Evolutionary conservation across 2,888 invertebrate genomes (phyloP).

Genomic region (Allygus modestus): DNA sequence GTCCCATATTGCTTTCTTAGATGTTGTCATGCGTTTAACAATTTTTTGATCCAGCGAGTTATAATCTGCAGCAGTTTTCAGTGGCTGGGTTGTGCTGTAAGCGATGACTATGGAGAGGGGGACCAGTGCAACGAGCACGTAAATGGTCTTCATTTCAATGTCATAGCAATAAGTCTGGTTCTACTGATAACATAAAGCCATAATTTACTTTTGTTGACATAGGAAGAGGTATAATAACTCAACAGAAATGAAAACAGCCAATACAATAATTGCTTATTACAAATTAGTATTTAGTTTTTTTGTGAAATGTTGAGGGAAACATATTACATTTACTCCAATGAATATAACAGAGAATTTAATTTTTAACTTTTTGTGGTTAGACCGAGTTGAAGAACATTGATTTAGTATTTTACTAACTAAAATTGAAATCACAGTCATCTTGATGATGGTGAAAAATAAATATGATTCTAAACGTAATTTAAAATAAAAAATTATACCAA

Average conservation of each 20-base stretch:
- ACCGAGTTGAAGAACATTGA: too few species aligned
- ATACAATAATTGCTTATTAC: not conserved
- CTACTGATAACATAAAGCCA: not conserved
- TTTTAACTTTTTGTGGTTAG: too few species aligned
- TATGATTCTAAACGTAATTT: too few species aligned
- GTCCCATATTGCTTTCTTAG: conserved; percentile 42
- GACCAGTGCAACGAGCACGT: not conserved
- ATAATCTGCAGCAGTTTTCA: conserved; percentile 24
- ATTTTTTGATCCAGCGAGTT: conserved; percentile 1
- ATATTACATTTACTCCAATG: too few species aligned
- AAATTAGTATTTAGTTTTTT: too few species aligned
- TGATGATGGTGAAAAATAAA: too few species aligned
- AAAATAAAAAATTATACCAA: too few species aligned
- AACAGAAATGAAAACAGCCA: not conserved
- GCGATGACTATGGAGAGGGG: not conserved
- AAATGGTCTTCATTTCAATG: not conserved
- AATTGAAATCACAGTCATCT: too few species aligned
- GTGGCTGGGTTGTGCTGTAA: conserved; percentile 22
- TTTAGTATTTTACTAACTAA: too few species aligned
- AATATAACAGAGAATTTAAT: too few species aligned
- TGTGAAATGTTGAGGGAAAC: too few species aligned
- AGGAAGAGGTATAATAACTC: not conserved
- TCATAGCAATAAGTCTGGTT: not conserved
- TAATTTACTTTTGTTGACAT: not conserved
- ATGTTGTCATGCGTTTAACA: conserved; percentile 30